Evolutionary conservation across 1,140 invertebrate species (phyloP), one percentile per base, ranked within the genome.

Genomic region (Bombus ignitus): DNA sequence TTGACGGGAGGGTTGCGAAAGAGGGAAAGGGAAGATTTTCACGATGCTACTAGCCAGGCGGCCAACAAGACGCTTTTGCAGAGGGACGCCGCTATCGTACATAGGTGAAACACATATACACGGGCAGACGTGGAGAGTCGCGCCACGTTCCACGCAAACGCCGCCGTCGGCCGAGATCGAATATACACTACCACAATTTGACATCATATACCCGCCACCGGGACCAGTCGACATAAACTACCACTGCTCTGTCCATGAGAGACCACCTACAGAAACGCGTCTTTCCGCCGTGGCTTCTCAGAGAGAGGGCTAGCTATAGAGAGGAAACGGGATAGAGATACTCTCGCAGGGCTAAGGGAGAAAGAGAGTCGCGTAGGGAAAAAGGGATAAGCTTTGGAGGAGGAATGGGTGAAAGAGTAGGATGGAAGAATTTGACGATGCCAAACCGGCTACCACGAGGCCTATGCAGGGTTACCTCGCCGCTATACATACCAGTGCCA

Each of bases 31-130:
- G 77, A 85, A 72, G 83, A 80, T 85, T 85, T 79, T 85, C 83
- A 80, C 77, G 83, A 85, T 78, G 83, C 77, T 72, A 85, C 83
- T 80, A 93, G 88, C 87, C 87, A 86, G 83, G 87, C 89, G 86
- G 81, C 89, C 89, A 90, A 91, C 89, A 93, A 92, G 92, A 92
- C 91, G 90, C 89, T 89, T 89, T 88, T 39, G 85, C 89, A 91
- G 90, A 71, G 82, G 42, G 77, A 79, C 62, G 62, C 62, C 10
- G 81, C 44, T 66, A 76, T 79, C 66, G 47, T 79, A 71, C 82
- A 84, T 84, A 84, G 44, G 47, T 22, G 37, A 35, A 65, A 9
- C n/a, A 59, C 25, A 32, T 6, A 35, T 42, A 72, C 35, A n/a
- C 25, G 39, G 13, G 28, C 15, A 42, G 5, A 57, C 9, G 22